Conservation (phyloP, 2,113 vertebrate species). For the Dicrurus megarhynchus region DNA sequence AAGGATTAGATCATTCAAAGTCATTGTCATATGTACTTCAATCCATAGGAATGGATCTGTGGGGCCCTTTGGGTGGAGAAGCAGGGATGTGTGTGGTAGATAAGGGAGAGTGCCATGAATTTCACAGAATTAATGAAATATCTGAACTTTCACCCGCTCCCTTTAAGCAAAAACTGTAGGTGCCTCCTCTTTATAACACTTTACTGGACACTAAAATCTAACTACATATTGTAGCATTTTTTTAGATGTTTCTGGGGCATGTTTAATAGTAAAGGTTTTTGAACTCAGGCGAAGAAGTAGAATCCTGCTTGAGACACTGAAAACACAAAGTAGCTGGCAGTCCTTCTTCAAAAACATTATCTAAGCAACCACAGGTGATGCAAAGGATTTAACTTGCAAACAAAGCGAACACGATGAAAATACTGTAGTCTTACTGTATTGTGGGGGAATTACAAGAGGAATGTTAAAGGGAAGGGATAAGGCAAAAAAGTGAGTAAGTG, state of each 20-base stretch:
- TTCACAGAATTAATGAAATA: not conserved
- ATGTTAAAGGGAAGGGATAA: not conserved
- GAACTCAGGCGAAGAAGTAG: not conserved
- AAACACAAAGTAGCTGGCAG: not conserved
- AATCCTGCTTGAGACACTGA: not conserved
- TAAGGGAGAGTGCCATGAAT: not conserved
- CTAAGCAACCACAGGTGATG: not conserved
- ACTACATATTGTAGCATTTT: rapidly evolving
- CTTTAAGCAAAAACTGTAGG: not conserved
- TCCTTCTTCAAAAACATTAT: not conserved
- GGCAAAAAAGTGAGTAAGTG: not conserved
- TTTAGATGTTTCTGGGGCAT: not conserved
- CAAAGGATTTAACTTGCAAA: not conserved
- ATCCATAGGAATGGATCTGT: not conserved
- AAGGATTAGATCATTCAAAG: not conserved
- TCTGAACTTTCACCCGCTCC: not conserved
- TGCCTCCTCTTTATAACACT: not conserved
- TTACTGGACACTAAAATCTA: not conserved
- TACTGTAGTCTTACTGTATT: not conserved
- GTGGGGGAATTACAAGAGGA: not conserved
- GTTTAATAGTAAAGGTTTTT: not conserved
- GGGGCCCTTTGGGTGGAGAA: not conserved
- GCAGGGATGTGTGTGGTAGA: not conserved
- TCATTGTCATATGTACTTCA: not conserved
- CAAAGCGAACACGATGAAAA: not conserved